Evolutionary conservation across 2,113 vertebrate species (phyloP).

Genomic region (Atlantisia rogersi): DNA sequence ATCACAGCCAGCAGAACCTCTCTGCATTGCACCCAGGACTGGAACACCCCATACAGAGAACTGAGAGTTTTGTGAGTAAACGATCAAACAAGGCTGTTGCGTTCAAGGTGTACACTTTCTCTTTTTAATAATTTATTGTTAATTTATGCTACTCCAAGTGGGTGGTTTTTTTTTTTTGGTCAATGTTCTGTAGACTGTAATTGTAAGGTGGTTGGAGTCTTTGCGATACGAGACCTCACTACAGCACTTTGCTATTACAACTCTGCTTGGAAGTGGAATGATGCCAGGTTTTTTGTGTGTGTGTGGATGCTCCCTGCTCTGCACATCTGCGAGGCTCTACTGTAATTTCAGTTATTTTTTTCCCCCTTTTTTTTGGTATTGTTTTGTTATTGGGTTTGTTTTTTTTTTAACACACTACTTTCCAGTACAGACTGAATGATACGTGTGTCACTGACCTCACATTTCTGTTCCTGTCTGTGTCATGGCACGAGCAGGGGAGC

Average conservation of each 20-base stretch:
- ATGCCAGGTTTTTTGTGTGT: slow-evolving; percentile 39
- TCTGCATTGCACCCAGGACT: slow-evolving; percentile 46
- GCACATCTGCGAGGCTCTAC: slow-evolving; percentile 64
- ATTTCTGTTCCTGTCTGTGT: slow-evolving; percentile 58
- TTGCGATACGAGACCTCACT: slow-evolving; percentile 63
- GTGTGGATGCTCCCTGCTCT: slow-evolving; percentile 59
- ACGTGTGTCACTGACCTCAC: slow-evolving; percentile 68
- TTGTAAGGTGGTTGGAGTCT: slow-evolving; percentile 37
- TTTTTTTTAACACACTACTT: background rate
- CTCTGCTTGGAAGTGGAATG: slow-evolving; percentile 53
- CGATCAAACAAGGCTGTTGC: background rate
- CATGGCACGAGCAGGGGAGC: slow-evolving; percentile 61
- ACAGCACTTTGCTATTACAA: slow-evolving; percentile 64
- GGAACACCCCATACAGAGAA: slow-evolving; percentile 29
- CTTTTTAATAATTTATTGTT: slow-evolving; percentile 45
- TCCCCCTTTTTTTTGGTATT: too few species aligned
- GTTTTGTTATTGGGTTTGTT: too few species aligned
- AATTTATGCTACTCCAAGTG: slow-evolving; percentile 67
- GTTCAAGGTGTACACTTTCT: background rate
- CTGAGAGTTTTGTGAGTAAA: background rate
- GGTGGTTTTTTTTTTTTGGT: background rate
- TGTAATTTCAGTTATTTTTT: background rate
- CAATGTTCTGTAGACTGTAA: slow-evolving; percentile 45
- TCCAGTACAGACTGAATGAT: slow-evolving; percentile 47
- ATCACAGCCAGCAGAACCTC: slow-evolving; percentile 69